Evolutionary conservation across 1,140 invertebrate species (phyloP), one percentile per base, ranked within the genome.

Genomic region (Papilio glaucus): DNA sequence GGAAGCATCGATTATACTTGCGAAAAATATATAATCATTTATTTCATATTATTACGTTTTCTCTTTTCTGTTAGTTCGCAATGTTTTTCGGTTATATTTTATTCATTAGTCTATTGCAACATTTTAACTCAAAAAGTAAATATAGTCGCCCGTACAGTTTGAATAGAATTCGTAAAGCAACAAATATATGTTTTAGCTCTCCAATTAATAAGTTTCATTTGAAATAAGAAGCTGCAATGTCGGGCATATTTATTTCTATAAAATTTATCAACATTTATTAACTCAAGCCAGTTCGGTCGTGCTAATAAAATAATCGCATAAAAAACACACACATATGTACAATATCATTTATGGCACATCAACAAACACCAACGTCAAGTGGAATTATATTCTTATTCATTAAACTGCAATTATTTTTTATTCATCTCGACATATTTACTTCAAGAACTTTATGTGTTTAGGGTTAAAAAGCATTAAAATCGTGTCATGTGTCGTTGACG

Each of bases 401-500:
- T 10, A 49, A 49, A 49, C n/a, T 49, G 45, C 45, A 49, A 49
- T 49, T 21, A 49, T 49, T 21, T 45, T 49, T 49, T 49, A 49
- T 49, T 49, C 15, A 49, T 24, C 49, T 57, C 49, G 49, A 57
- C 49, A 57, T 57, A 33, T 33, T 33, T 3, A 33, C 29, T 33
- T 33, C 24, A 57, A 57, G 49, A 24, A 24, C 49, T 49, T 49
- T 49, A 21, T 21, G 21, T 21, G 10, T 49, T 49, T 49, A 49
- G 21, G 45, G 45, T 49, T 49, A 49, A 49, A 10, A 24, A 12
- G n/a, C 4, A 57, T 21, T 1, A 24, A 24, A 24, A 57, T 26
- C 3, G 12, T 57, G 49, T 57, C 49, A 45, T 7, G n/a, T n/a
- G n/a, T n/a, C n/a, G n/a, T 45, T 15, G 18, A 15, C n/a, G 42